These are phyloP conservation scores for Chunga burmeisteri DNA, from an alignment of 2,113 vertebrate genomes.

Conservation along the genomic window DNA sequence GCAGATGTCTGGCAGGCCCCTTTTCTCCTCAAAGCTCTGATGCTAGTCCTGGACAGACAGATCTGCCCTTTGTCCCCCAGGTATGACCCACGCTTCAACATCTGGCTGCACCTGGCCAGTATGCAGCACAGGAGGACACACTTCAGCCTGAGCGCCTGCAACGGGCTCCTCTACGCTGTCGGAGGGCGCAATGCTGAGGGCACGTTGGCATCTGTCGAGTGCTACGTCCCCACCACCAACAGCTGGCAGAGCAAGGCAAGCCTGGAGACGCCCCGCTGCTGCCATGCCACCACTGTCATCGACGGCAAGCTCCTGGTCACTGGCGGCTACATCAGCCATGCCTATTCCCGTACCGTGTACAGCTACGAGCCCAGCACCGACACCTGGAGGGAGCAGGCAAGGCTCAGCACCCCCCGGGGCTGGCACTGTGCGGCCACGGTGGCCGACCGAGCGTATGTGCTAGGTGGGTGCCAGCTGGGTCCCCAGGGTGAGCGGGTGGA, in stretches of 20 bases:
- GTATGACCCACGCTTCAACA: slow-evolving; percentile 85
- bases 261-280: slow-evolving; percentile 83
- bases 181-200: slow-evolving; percentile 81
- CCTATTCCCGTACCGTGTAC: slow-evolving; percentile 79
- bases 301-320: slow-evolving; percentile 79
- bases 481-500: slow-evolving; percentile 78
- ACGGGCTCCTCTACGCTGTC: slow-evolving; percentile 79
- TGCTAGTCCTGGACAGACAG: not conserved
- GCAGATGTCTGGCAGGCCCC: not conserved
- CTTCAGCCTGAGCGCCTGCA: slow-evolving; percentile 80
- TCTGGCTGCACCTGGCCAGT: slow-evolving; percentile 84
- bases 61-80: slow-evolving; percentile 33
- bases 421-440: slow-evolving; percentile 80
- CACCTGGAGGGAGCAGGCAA: slow-evolving; percentile 72
- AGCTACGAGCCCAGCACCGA: slow-evolving; percentile 72
- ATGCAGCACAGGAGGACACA: slow-evolving; percentile 84
- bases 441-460: slow-evolving; percentile 73
- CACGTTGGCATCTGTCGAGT: slow-evolving; percentile 76
- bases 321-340: slow-evolving; percentile 82
- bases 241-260: slow-evolving; percentile 78
- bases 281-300: slow-evolving; percentile 78
- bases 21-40: not conserved
- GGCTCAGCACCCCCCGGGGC: slow-evolving; percentile 77
- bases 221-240: slow-evolving; percentile 82
- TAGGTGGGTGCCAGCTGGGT: slow-evolving; percentile 83